Conservation (phyloP, 2,797 vertebrate species). For the Lindbergichthys nudifrons region DNA sequence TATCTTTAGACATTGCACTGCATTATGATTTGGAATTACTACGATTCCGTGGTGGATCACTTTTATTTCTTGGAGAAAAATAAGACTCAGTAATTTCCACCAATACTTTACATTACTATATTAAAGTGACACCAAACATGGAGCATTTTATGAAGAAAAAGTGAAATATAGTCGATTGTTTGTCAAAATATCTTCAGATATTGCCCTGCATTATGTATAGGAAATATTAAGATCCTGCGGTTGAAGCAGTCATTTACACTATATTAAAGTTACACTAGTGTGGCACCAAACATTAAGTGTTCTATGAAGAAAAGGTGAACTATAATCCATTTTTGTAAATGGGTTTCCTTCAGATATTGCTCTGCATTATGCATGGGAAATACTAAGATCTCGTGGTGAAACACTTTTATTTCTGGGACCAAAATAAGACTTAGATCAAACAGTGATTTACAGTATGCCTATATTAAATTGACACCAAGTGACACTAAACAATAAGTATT, state of each 20-base stretch:
- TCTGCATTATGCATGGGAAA: not conserved
- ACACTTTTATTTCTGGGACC: conserved; percentile 5
- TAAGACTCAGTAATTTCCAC: too few relatives aligned
- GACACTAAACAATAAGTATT: not conserved
- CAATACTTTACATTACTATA: not conserved
- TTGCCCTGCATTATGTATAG: not conserved
- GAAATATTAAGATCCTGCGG: not conserved
- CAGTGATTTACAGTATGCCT: conserved; percentile 40
- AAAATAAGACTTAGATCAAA: conserved; percentile 17
- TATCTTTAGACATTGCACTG: too few relatives aligned
- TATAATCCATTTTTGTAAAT: too few relatives aligned
- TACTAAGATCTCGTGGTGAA: not conserved
- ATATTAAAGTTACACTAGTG: not conserved
- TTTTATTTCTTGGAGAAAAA: too few relatives aligned
- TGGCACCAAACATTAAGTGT: not conserved
- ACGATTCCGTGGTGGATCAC: too few relatives aligned
- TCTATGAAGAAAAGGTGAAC: not conserved
- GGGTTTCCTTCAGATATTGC: not conserved
- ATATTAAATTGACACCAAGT: not conserved
- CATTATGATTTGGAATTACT: too few relatives aligned
- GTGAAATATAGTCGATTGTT: not conserved
- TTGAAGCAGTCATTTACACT: conserved; percentile 45
- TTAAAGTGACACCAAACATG: conserved; percentile 3
- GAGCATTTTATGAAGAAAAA: not conserved
- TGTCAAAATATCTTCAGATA: not conserved